phyloP scores from a whole-genome alignment of 2,113 vertebrate species.

The Scomber colias region DNA sequence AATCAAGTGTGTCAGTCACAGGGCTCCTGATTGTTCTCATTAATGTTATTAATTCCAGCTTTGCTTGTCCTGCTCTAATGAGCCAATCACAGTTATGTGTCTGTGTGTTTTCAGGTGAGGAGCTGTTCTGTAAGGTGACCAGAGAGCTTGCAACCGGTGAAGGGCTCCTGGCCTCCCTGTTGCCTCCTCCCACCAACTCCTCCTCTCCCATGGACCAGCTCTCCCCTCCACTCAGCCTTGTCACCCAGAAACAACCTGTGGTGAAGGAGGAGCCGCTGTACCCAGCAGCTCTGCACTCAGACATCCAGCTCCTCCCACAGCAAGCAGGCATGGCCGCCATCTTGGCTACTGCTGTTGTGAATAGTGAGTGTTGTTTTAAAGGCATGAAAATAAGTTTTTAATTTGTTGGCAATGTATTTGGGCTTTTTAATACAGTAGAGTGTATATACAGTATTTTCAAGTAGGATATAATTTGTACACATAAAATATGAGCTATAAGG shows the following conservation, averaged over 20 bases:
- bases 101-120: conserved; percentile 81
- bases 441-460: not conserved
- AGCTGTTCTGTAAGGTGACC: conserved; percentile 91
- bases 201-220: conserved; percentile 63
- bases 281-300: conserved; percentile 81
- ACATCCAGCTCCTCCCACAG: conserved; percentile 97
- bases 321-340: conserved; percentile 98
- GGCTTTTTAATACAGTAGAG: no score
- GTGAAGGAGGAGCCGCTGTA: conserved; percentile 85
- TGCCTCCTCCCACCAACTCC: conserved; percentile 27
- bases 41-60: not conserved
- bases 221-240: conserved; percentile 71
- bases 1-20: no score
- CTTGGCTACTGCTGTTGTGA: conserved; percentile 94
- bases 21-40: no score
- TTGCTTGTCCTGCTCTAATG: not conserved
- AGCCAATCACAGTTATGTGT: not conserved
- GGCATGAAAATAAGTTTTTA: not conserved
- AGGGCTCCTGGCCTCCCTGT: conserved; percentile 77
- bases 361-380: conserved; percentile 89
- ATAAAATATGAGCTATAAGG: no score
- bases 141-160: conserved; percentile 81
- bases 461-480: not conserved
- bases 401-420: not conserved
- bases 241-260: conserved; percentile 44